A percentile compares a stretch with the other conserved stretches of the same genome.
These are phyloP conservation scores for Chiloscyllium plagiosum DNA, from an alignment of 2,113 vertebrate genomes.

Conservation along the genomic window DNA sequence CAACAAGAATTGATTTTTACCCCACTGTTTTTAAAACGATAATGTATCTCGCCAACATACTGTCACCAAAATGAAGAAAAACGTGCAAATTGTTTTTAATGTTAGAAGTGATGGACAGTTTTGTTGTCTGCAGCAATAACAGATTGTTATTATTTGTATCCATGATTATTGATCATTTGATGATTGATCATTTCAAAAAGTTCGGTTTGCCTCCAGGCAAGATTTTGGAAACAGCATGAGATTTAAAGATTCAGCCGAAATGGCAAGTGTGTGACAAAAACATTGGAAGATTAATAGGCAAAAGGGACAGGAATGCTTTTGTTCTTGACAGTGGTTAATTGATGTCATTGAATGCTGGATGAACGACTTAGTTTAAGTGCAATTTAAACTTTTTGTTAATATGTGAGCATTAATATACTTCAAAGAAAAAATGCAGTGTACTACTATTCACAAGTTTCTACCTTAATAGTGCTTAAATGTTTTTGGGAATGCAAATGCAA, in stretches of 20 bases:
- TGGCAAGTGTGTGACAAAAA: neutral
- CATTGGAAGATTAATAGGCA: neutral
- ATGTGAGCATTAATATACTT: constrained; percentile 6
- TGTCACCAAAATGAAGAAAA: constrained; percentile 30
- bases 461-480: constrained; percentile 41
- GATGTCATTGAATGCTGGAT: neutral
- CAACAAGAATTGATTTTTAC: neutral
- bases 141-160: neutral
- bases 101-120: constrained; percentile 47
- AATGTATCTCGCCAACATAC: neutral
- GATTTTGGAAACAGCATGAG: neutral
- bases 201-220: neutral
- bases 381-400: neutral
- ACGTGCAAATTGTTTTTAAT: neutral
- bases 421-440: neutral
- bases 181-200: neutral
- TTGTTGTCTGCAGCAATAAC: constrained; percentile 21
- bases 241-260: neutral
- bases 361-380: neutral
- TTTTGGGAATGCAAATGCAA: constrained; percentile 51
- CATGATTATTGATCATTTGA: neutral
- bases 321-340: neutral
- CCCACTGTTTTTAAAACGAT: neutral
- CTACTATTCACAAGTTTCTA: neutral
- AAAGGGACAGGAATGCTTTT: neutral